A percentile compares a stretch with the other conserved stretches of the same genome.
Evolutionary conservation across 2,888 invertebrate species (phyloP).

Genomic region (Eustalomyia histrio): DNA sequence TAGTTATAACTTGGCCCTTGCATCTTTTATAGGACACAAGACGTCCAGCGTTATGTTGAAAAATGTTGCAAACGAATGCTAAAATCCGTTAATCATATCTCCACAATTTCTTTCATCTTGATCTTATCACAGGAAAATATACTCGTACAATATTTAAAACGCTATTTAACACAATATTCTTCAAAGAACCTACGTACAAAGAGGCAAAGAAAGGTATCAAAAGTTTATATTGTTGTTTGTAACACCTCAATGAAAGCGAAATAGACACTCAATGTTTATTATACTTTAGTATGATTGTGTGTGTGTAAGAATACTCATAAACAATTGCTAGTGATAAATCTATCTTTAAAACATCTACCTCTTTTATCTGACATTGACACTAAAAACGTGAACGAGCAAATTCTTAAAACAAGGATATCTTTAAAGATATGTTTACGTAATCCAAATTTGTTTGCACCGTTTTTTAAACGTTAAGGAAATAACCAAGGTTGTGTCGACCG

Average conservation of each 20-base stretch:
- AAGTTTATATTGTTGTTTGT: background rate
- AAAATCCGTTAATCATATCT: too few species aligned
- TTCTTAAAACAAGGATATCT: background rate
- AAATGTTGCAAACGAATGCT: too few species aligned
- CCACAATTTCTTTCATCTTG: too few species aligned
- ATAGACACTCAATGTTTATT: background rate
- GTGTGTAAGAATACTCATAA: background rate
- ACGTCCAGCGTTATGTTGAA: too few species aligned
- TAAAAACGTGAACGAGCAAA: background rate
- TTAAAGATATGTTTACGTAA: background rate
- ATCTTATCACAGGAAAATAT: too few species aligned
- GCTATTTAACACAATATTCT: too few species aligned
- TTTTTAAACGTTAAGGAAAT: too few species aligned
- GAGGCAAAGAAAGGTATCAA: background rate
- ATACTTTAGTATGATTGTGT: background rate
- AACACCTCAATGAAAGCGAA: background rate
- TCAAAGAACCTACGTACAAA: background rate
- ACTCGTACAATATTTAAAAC: too few species aligned
- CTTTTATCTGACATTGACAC: background rate
- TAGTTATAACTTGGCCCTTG: too few species aligned
- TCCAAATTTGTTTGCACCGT: background rate
- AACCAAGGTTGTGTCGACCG: too few species aligned
- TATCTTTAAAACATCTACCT: background rate
- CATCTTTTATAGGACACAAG: too few species aligned
- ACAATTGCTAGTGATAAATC: background rate